Evolutionary conservation across 2,888 invertebrate species (phyloP).

Genomic region (Chymomyza procnemis): DNA sequence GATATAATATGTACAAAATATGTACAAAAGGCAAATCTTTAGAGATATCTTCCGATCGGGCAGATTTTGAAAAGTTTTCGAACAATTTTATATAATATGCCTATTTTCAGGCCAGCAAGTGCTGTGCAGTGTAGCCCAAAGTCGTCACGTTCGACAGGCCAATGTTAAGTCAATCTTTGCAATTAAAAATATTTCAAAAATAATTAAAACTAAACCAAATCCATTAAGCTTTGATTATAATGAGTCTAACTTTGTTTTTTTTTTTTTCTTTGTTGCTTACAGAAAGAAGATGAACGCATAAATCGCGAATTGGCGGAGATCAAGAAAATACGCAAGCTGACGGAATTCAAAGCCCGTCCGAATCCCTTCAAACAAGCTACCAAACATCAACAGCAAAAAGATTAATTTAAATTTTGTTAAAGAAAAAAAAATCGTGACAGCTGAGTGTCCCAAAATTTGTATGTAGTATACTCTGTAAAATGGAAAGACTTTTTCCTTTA

Average conservation of each 20-base stretch:
- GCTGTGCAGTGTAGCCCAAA: too few species aligned
- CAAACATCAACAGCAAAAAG: conserved; percentile 11
- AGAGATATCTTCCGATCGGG: too few species aligned
- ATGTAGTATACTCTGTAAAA: background rate
- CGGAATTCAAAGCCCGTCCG: conserved; percentile 77
- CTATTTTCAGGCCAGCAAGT: too few species aligned
- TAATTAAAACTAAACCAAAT: background rate
- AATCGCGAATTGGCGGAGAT: conserved; percentile 67
- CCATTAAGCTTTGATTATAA: background rate
- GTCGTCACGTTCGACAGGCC: too few species aligned
- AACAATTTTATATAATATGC: too few species aligned
- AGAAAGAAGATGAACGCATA: conserved; percentile 75
- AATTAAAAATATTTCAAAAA: too few species aligned
- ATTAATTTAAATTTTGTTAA: background rate
- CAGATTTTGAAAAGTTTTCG: too few species aligned
- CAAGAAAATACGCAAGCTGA: conserved; percentile 73
- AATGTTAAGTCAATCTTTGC: too few species aligned
- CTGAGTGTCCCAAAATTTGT: background rate
- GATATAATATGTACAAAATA: too few species aligned
- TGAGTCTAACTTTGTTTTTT: conserved; percentile 6
- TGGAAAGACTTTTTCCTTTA: background rate
- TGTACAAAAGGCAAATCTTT: too few species aligned
- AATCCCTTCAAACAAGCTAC: conserved; percentile 74
- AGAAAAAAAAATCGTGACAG: conserved; percentile 7
- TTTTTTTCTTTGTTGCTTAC: conserved; percentile 43